A percentile compares a stretch with the other conserved stretches of the same genome.
Conservation (phyloP, 1,140 invertebrate species). For the Ips nitidus region DNA sequence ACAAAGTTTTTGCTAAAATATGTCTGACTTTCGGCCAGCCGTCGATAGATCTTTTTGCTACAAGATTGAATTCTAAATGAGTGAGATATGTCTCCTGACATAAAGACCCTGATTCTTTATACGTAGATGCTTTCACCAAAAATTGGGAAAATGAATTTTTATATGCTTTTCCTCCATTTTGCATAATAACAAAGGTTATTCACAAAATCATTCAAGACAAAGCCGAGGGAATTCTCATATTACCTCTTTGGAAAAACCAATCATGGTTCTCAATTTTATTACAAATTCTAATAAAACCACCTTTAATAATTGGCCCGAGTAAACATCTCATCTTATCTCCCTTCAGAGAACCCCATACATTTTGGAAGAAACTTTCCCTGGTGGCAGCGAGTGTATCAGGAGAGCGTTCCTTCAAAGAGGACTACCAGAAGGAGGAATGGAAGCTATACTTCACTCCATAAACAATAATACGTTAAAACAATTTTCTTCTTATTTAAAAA, state of each 20-base stretch:
- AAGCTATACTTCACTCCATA: not conserved
- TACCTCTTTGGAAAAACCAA: not conserved
- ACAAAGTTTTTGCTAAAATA: not conserved
- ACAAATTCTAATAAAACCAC: not conserved
- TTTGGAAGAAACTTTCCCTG: conserved; percentile 15
- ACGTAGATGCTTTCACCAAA: not conserved
- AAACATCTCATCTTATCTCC: not conserved
- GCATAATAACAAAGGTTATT: not conserved
- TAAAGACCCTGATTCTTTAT: not conserved
- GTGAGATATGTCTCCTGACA: not conserved
- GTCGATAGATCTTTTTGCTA: not conserved
- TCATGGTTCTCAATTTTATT: not conserved
- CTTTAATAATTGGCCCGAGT: not conserved
- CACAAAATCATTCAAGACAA: conserved; percentile 6
- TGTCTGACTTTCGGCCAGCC: not conserved
- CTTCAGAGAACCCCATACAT: not conserved
- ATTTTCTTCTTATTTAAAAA: not conserved
- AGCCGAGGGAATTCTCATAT: not conserved
- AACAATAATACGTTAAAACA: not conserved
- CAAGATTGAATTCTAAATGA: not conserved
- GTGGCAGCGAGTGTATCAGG: not conserved
- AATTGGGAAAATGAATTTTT: not conserved
- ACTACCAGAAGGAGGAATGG: not conserved
- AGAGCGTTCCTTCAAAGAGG: not conserved
- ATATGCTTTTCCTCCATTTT: conserved; percentile 3